A percentile compares a stretch with the other conserved stretches of the same genome.
phyloP scores from a whole-genome alignment of 1,140 invertebrate species.

The Sycobia sp. region DNA sequence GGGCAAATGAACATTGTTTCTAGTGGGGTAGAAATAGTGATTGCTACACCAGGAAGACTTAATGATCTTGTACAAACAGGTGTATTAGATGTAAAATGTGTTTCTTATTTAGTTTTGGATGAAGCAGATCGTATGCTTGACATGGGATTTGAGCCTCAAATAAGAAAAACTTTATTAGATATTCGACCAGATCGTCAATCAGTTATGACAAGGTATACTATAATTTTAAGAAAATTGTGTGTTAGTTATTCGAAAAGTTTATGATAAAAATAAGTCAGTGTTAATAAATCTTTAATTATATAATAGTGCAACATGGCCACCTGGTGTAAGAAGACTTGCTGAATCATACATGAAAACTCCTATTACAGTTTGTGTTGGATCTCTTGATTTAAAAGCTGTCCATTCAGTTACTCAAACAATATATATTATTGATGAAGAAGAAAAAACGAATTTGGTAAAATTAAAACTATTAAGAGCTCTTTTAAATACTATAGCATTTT shows the following conservation, averaged over 20 bases:
- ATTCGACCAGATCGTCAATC: conserved; percentile 81
- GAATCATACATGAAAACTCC: conserved; percentile 86
- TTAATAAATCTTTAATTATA: conserved; percentile 7
- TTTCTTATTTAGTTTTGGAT: conserved; percentile 91
- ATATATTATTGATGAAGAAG: conserved; percentile 73
- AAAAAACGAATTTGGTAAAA: conserved; percentile 68
- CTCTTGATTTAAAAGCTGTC: conserved; percentile 82
- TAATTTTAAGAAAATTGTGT: neutral
- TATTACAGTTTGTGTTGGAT: conserved; percentile 86
- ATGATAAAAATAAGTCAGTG: neutral
- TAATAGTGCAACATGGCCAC: conserved; percentile 86
- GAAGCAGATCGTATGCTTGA: conserved; percentile 89
- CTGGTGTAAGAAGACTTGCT: conserved; percentile 79
- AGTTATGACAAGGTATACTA: conserved; percentile 75
- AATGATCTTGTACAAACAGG: conserved; percentile 77
- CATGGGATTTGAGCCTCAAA: conserved; percentile 88
- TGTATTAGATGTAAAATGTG: conserved; percentile 72
- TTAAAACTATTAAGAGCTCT: conserved; percentile 2
- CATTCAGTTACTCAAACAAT: conserved; percentile 82
- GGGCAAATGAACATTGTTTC: conserved; percentile 75
- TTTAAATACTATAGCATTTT: too few relatives aligned
- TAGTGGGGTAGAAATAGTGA: conserved; percentile 83
- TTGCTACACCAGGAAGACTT: conserved; percentile 87
- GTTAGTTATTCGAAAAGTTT: neutral
- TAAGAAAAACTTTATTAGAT: conserved; percentile 78